phyloP scores from a whole-genome alignment of 2,888 invertebrate genomes.

The Limenitis camilla region DNA sequence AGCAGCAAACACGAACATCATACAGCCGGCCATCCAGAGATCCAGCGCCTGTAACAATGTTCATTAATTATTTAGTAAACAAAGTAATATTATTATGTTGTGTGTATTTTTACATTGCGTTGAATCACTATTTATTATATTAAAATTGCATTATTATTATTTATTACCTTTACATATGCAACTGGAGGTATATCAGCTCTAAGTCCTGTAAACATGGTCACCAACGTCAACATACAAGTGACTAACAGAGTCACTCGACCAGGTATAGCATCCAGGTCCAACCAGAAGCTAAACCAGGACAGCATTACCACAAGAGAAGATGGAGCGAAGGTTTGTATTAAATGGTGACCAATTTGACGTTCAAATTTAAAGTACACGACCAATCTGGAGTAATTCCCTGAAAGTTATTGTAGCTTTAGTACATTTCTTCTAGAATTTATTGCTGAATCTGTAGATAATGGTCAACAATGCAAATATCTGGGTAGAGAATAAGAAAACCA shows the following conservation, averaged over 20 bases:
- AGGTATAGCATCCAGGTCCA: constrained; percentile 88
- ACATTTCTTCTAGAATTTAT: too few species aligned
- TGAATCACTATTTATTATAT: too few species aligned
- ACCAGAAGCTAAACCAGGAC: constrained; percentile 92
- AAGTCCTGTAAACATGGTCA: constrained; percentile 89
- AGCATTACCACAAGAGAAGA: constrained; percentile 87
- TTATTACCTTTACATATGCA: constrained; percentile 85
- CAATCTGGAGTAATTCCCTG: constrained; percentile 85
- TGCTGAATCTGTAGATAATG: too few species aligned
- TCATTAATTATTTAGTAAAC: too few species aligned
- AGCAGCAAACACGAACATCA: constrained; percentile 90
- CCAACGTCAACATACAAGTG: constrained; percentile 88
- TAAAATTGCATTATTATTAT: too few species aligned
- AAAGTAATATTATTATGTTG: too few species aligned
- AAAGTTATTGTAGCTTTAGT: constrained; percentile 20
- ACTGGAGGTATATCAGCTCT: constrained; percentile 89
- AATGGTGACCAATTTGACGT: constrained; percentile 87
- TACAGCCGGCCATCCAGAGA: constrained; percentile 92
- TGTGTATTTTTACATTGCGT: too few species aligned
- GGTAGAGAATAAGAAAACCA: too few species aligned
- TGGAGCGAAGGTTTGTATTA: constrained; percentile 90
- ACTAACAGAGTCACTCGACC: constrained; percentile 87
- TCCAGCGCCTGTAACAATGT: constrained; percentile 79
- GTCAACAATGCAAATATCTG: too few species aligned
- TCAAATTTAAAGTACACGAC: constrained; percentile 87